Base-by-base conservation (phyloP, 2,797 vertebrate species). In the Chrysocyon brachyurus region DNA sequence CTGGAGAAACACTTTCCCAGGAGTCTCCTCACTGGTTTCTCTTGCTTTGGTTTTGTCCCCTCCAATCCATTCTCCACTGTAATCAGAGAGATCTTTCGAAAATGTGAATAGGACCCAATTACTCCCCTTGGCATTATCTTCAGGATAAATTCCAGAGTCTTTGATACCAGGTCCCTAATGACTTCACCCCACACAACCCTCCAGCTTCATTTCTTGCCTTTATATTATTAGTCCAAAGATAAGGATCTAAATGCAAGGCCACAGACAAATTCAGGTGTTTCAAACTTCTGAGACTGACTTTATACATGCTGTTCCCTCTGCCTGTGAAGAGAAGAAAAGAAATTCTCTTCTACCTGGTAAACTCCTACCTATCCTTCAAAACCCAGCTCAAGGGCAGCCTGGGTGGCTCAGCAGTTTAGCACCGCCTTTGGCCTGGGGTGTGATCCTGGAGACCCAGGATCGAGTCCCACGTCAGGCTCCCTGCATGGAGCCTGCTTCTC, bases 31-130 rank as follows among this genome's bases (percentile, higher is more conserved):
- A 87, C 49, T 73, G 72, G 77, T 64, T 85, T 92, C 85, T 90
- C 63, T 81, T 49, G 61, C 77, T 90, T 82, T 92, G 90, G 59
- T 40, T 81, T 88, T 97, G 63, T 87, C 33, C 22, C 81, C 46
- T 93, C 68, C 68, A 97, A 49, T 70, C 64, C 87, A 89, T 85
- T 75, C 86, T 79, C 87, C 75, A 96, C 75, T 87, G 54, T 85
- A 94, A 94, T 73, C 85, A 95, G 81, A 95, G 54, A 88, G 91
- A 85, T 93, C 72, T 83, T 97, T 95, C 82, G 59, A 96, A 92
- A 96, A 78, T 54, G 81, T 11, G 87, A 83, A 85, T 1, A 97
- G 81, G 79, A 95, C 72, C 75, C 85, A 88, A 66, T 64, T 78
- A 66, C 70, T 97, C 17, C 77, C 72, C 46, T 16, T 56, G 19